Base-by-base conservation (phyloP, 2,888 invertebrate genomes). In the Pandemis cinnamomeana region DNA sequence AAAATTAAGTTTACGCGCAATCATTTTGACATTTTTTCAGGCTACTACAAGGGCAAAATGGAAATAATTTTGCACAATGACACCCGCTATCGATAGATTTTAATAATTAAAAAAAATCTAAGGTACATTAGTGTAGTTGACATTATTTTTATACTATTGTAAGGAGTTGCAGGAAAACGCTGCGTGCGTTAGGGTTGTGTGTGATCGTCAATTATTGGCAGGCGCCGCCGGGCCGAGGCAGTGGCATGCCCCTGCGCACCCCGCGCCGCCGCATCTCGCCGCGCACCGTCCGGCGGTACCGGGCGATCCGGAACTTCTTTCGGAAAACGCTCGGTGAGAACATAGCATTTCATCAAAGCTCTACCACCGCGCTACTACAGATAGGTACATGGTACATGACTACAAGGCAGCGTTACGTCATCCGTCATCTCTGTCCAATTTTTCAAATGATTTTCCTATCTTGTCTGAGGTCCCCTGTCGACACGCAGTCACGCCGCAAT, bases 251-350 rank as follows among this genome's bases (percentile, higher is more conserved):
- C 79, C 84, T 91, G 75, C 89, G 89, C 67, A 90, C 91, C 36
- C 90, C 91, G 36, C 89, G 90, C 44, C 93, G 93, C 67, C 90
- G 91, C 60, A 91, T 92, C 76, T 93, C 93, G 60, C 91, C 92
- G 60, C 90, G 91, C 62, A 89, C 93, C 77, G 90, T 85, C 80
- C 88, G 85, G 71, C 88, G 87, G 75, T 93, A 87, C 78, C 86
- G 87, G 41, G 89, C 89, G 60, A 89, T 93, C 72, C 87, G 88
- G 72, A 85, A 89, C 63, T 93, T 93, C 78, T 84, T 93, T 71
- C 85, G 86, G 71, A 86, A 88, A 79, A 88, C 91, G 62, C 76
- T 91, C 78, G 91, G 93, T 91, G 82, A 83, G 69, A 36, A 67
- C 8, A 15, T 15, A 53, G 13, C 20, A 15, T 20, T 55, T 8